Base-by-base conservation (phyloP, 2,888 invertebrate genomes). In the Agrochola circellaris region DNA sequence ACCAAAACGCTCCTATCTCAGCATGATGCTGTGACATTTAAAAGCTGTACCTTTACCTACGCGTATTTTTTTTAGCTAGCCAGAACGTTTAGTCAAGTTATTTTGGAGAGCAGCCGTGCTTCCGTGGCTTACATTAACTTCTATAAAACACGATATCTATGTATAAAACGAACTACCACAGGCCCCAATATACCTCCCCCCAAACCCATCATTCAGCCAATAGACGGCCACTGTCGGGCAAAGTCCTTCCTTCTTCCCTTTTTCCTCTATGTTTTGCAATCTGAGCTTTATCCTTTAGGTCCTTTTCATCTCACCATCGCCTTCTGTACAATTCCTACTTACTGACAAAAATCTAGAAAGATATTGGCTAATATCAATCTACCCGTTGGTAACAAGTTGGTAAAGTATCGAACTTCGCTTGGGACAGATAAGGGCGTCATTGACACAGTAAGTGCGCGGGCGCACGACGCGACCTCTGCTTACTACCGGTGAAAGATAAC, bases 401-500 rank as follows among this genome's bases (percentile, higher is more conserved):
- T 45, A 76, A 48, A 34, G 26, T 70, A 75, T 61, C 60, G 84
- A 66, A 74, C 17, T 74, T 11, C 62, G 38, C 67, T 48, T 58
- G 80, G 34, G 58, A n/a, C 60, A 81, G 88, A 82, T 84, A 86
- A 87, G 83, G 68, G 83, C 86, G 89, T 72, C 90, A 91, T 92
- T 92, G 92, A 91, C 92, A 92, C 85, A 91, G 82, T 87, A 88
- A 85, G 81, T 86, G 77, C 87, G 85, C 85, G 83, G 89, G 91
- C 88, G 81, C 87, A 77, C 83, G 79, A 72, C 79, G 64, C 78
- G 88, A 84, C 88, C 87, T 90, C 87, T 93, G 92, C 90, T 90
- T 85, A 87, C 91, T 92, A 89, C 92, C 92, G 92, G 93, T 89
- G 92, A 93, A 91, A 94, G 93, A 94, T 92, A 92, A 87, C 65